Evolutionary conservation across 2,113 vertebrate genomes (phyloP).

Genomic region (Corynorhinus townsendii): DNA sequence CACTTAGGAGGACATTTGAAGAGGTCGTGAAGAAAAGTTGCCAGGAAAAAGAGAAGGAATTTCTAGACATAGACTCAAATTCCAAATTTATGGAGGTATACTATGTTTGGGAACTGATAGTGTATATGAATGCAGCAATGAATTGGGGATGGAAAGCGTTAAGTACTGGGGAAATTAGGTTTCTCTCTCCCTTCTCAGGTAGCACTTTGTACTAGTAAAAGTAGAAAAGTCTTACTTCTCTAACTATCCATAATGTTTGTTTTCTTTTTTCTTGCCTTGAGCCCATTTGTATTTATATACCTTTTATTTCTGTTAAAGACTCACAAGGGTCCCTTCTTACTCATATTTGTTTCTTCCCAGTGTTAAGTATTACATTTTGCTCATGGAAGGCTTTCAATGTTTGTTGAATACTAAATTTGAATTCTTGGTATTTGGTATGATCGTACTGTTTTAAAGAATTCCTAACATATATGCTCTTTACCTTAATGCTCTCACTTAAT

Average conservation of each 20-base stretch:
- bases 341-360: neutral
- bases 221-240: neutral
- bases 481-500: slow-evolving; percentile 8
- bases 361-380: neutral
- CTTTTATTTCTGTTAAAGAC: slow-evolving; percentile 31
- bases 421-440: neutral
- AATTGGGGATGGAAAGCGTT: neutral
- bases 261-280: neutral
- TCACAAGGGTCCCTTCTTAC: neutral
- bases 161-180: neutral
- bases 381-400: neutral
- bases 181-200: neutral
- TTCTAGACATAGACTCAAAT: slow-evolving; percentile 1
- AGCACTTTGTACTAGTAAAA: neutral
- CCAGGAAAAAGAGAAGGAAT: neutral
- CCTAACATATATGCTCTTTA: neutral
- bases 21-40: neutral
- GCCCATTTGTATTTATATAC: neutral
- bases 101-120: neutral
- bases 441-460: neutral
- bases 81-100: neutral
- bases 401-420: neutral
- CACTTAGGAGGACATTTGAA: neutral
- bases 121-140: neutral
- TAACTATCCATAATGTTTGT: neutral